phyloP scores from a whole-genome alignment of 2,888 invertebrate genomes.

The Epinotia nisella region DNA sequence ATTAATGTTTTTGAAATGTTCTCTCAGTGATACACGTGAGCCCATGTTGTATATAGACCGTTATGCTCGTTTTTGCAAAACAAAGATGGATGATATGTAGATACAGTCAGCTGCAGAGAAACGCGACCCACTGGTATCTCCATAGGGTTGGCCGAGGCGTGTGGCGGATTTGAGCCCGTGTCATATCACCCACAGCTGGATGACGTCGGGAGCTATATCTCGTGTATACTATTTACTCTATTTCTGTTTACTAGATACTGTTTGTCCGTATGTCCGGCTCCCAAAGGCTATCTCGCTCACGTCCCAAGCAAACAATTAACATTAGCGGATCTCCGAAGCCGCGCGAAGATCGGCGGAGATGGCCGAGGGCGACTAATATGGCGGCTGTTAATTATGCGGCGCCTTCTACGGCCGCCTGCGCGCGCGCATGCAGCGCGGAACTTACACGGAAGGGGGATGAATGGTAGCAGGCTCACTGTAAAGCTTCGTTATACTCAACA shows the following conservation, averaged over 20 bases:
- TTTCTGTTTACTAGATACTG: not conserved
- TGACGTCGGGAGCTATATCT: not conserved
- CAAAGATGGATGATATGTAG: no score
- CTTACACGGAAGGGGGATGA: slow-evolving; percentile 13
- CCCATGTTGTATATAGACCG: no score
- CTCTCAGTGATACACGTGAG: no score
- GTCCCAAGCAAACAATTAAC: slow-evolving; percentile 46
- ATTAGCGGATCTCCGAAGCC: slow-evolving; percentile 38
- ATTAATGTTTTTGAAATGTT: no score
- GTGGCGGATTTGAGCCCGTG: no score
- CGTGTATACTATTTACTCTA: not conserved
- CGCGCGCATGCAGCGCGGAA: slow-evolving; percentile 14
- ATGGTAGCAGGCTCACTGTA: not conserved
- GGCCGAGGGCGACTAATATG: slow-evolving; percentile 41
- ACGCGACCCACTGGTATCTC: no score
- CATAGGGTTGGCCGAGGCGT: no score
- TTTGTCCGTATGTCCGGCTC: slow-evolving; percentile 10
- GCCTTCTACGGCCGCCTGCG: slow-evolving; percentile 45
- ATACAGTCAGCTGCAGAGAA: no score
- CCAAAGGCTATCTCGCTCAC: slow-evolving; percentile 48
- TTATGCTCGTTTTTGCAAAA: no score
- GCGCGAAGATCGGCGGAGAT: slow-evolving; percentile 41
- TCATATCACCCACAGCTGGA: not conserved
- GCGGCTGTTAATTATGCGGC: slow-evolving; percentile 48
- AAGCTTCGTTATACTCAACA: not conserved